These are phyloP conservation scores for Actinostola sp. DNA, from an alignment of 92 coral and sea anemone genomes.

Conservation along the genomic window DNA sequence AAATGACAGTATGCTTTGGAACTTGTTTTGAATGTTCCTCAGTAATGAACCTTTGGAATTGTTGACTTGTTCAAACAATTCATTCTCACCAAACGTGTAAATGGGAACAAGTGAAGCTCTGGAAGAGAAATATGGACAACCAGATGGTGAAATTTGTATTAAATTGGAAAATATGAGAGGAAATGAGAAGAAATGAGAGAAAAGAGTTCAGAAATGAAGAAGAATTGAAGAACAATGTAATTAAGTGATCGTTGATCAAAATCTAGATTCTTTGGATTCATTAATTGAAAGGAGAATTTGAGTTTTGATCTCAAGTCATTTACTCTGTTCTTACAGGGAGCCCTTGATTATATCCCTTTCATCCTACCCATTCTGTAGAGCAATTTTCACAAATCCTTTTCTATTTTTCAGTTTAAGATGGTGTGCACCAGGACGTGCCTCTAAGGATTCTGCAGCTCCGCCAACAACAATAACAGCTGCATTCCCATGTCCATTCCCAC, in stretches of 20 bases:
- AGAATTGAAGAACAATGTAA: neutral
- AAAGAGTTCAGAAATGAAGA: neutral
- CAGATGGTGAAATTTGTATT: neutral
- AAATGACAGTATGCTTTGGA: conserved; percentile 83
- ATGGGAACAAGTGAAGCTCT: conserved; percentile 97
- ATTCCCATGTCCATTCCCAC: conserved; percentile 85
- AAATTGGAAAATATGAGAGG: neutral
- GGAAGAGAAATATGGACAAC: conserved; percentile 17
- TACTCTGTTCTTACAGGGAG: too few species aligned
- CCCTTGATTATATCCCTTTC: too few species aligned
- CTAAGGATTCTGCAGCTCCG: conserved; percentile 97
- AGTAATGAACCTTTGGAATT: conserved; percentile 92
- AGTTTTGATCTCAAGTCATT: too few species aligned
- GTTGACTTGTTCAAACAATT: conserved; percentile 76
- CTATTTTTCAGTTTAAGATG: conserved; percentile 82
- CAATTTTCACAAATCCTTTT: conserved; percentile 96
- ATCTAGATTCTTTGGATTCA: too few species aligned
- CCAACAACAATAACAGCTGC: conserved; percentile 93
- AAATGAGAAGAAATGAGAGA: neutral
- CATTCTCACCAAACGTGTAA: conserved; percentile 98
- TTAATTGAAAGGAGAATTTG: neutral
- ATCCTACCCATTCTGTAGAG: conserved; percentile 91
- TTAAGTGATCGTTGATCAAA: neutral
- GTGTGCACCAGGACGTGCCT: conserved; percentile 93
- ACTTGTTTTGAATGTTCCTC: conserved; percentile 69